Conservation (phyloP, 2,113 vertebrate genomes). For the Colius striatus region DNA sequence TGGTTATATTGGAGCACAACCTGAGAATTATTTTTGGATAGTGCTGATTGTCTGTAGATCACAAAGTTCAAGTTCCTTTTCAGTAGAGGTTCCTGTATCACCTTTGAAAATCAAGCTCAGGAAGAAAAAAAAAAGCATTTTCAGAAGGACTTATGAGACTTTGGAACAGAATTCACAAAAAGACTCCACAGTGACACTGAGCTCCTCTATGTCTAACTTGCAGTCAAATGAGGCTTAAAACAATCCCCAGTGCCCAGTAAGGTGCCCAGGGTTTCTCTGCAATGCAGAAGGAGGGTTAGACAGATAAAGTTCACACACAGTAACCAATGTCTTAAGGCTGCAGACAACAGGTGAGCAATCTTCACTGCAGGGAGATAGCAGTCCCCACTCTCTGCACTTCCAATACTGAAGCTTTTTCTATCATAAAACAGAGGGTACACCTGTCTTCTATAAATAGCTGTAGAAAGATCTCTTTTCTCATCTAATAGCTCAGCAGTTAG, state of each 20-base stretch:
- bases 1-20: background rate
- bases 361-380: background rate
- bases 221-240: background rate
- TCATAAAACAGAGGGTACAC: background rate
- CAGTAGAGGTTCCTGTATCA: background rate
- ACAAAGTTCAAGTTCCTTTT: background rate
- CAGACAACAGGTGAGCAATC: background rate
- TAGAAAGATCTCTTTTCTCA: background rate
- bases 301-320: background rate
- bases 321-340: background rate
- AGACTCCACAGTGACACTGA: background rate
- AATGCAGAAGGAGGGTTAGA: background rate
- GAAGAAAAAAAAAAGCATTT: background rate
- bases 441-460: background rate
- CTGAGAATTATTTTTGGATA: constrained; percentile 7
- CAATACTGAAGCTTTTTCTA: background rate
- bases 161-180: background rate
- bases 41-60: background rate
- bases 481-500: constrained; percentile 16
- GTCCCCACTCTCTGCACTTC: background rate
- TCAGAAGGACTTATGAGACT: background rate
- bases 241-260: background rate
- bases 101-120: constrained; percentile 11
- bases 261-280: background rate
- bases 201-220: background rate